A percentile compares a stretch with the other conserved stretches of the same genome.
phyloP scores from a whole-genome alignment of 2,113 vertebrate genomes.

The Myotis davidii region DNA sequence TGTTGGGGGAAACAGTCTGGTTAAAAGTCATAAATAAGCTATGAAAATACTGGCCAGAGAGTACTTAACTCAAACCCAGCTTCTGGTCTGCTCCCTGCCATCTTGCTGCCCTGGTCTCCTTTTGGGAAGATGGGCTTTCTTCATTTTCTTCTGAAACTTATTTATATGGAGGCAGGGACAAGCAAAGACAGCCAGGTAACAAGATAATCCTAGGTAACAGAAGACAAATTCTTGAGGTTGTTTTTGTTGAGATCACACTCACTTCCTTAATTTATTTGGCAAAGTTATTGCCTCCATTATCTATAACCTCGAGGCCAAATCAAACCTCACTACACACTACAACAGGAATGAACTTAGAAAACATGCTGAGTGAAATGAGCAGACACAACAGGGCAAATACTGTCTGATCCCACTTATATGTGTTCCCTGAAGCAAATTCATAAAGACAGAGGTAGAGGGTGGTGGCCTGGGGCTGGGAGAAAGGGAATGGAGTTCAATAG shows the following conservation, averaged over 20 bases:
- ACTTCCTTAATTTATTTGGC: not conserved
- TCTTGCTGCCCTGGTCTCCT: fast-evolving
- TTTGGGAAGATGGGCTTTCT: not conserved
- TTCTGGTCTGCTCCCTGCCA: not conserved
- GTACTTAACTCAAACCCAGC: not conserved
- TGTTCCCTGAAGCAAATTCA: not conserved
- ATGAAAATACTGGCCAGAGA: not conserved
- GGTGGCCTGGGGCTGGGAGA: fast-evolving
- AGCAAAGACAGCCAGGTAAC: not conserved
- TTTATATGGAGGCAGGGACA: not conserved
- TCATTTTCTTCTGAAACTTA: not conserved
- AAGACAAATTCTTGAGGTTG: not conserved
- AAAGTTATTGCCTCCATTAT: not conserved
- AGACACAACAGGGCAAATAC: not conserved
- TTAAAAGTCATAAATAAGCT: not conserved
- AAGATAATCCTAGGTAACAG: not conserved
- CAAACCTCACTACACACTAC: fast-evolving
- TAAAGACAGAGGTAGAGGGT: not conserved
- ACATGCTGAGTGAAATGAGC: not conserved
- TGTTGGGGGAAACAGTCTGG: not conserved
- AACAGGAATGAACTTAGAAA: not conserved
- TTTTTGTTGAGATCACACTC: not conserved
- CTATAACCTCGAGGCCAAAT: not conserved
- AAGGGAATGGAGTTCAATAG: fast-evolving
- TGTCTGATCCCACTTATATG: fast-evolving